phyloP scores from a whole-genome alignment of 2,113 vertebrate species.

The Lophotis ruficrista region DNA sequence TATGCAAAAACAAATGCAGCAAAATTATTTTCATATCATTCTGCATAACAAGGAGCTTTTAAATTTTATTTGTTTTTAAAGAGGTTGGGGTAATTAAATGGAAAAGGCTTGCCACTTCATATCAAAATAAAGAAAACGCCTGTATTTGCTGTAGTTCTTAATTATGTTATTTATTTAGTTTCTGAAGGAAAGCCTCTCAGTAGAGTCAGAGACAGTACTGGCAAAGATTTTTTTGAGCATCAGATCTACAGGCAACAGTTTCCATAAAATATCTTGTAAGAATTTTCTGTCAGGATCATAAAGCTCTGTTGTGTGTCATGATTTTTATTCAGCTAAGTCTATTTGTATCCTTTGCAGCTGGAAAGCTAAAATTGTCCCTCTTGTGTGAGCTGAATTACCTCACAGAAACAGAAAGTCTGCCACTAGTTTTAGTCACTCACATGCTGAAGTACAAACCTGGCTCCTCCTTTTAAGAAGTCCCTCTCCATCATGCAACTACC shows the following conservation, averaged over 20 bases:
- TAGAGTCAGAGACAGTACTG: neutral
- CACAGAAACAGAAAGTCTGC: conserved; percentile 6
- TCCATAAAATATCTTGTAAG: neutral
- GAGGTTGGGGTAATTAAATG: neutral
- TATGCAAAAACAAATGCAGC: neutral
- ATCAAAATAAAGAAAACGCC: neutral
- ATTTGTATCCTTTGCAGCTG: neutral
- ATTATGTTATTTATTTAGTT: neutral
- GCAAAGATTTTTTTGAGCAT: neutral
- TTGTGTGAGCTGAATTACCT: neutral
- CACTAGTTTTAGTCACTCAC: neutral
- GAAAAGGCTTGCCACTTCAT: neutral
- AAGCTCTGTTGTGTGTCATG: neutral
- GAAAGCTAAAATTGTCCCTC: neutral
- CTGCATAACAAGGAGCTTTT: neutral
- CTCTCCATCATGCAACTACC: neutral
- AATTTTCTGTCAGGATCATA: neutral
- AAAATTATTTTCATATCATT: neutral
- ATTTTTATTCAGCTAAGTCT: neutral
- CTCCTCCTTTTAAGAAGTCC: neutral
- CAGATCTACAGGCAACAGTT: neutral
- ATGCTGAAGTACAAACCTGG: neutral
- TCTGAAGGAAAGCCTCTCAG: neutral
- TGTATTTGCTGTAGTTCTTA: neutral
- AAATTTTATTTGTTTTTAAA: neutral